Conservation (phyloP, 1,140 invertebrate species). For the Eupristina koningsbergeri region DNA sequence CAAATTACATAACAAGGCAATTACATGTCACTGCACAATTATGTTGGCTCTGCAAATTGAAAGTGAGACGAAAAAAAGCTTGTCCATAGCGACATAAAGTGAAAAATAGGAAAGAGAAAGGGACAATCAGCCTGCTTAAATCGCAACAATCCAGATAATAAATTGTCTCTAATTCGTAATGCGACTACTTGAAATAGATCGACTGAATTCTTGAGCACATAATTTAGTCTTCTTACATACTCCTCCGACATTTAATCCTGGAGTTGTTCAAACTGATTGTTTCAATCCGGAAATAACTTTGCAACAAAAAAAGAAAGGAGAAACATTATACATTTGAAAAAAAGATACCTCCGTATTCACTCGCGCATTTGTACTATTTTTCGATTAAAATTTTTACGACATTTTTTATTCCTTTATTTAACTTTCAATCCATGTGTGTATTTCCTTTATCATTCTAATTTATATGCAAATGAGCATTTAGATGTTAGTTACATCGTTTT, state of each 20-base stretch:
- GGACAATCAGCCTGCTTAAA: slow-evolving; percentile 37
- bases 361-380: neutral
- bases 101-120: slow-evolving; percentile 9
- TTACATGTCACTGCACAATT: slow-evolving; percentile 24
- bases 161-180: slow-evolving; percentile 40
- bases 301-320: neutral
- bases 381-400: neutral
- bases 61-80: slow-evolving; percentile 45
- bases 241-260: neutral
- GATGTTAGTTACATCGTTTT: neutral
- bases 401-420: neutral
- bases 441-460: neutral
- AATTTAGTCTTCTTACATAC: neutral
- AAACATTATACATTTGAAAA: neutral
- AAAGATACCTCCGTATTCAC: neutral
- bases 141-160: slow-evolving; percentile 37
- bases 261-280: neutral
- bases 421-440: neutral
- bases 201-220: slow-evolving; percentile 2
- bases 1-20: slow-evolving; percentile 40
- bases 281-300: neutral
- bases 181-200: slow-evolving; percentile 16
- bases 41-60: slow-evolving; percentile 37
- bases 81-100: neutral
- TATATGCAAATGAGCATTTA: neutral